These are phyloP conservation scores for Helarctos malayanus DNA, from an alignment of 2,797 vertebrate genomes.

Conservation along the genomic window DNA sequence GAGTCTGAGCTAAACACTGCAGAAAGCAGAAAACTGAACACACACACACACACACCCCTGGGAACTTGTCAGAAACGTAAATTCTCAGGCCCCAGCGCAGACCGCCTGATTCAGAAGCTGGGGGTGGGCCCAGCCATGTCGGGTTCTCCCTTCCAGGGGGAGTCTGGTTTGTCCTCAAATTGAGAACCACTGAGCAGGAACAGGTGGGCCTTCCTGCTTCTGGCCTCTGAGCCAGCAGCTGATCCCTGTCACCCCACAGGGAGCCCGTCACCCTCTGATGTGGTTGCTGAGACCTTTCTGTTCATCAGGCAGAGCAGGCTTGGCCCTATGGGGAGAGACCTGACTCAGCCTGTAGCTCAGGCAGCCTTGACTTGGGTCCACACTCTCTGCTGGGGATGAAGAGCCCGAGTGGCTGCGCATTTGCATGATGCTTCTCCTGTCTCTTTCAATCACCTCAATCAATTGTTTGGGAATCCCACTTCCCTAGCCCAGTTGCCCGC, in stretches of 20 bases:
- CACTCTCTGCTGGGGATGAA: neutral
- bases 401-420: neutral
- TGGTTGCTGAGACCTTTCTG: neutral
- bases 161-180: neutral
- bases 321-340: neutral
- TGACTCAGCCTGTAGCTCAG: neutral
- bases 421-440: slow-evolving; percentile 47
- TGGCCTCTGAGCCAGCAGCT: neutral
- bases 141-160: no score
- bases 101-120: neutral
- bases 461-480: neutral
- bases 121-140: fast-evolving
- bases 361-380: neutral
- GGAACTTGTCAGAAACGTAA: neutral
- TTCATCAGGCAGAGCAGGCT: neutral
- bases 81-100: neutral
- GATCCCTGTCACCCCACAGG: neutral
- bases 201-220: neutral
- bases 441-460: neutral
- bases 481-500: neutral
- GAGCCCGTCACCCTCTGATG: neutral
- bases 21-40: neutral
- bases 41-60: neutral
- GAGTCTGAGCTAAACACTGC: neutral
- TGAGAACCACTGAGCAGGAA: neutral